These are phyloP conservation scores for Cinclus cinclus DNA, from an alignment of 2,113 vertebrate genomes.

Conservation along the genomic window DNA sequence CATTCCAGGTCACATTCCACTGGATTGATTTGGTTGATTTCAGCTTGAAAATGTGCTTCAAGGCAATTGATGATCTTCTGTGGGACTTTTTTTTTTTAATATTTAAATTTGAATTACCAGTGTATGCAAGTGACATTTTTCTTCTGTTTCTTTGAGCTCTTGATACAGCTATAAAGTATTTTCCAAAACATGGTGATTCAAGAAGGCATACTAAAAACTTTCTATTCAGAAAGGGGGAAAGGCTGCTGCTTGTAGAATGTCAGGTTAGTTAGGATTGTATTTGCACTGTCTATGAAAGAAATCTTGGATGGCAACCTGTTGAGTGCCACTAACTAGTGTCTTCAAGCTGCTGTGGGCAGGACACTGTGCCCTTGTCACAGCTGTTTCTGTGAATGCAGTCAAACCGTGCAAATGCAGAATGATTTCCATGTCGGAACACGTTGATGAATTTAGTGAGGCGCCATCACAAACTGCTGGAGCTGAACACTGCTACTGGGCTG, in stretches of 20 bases:
- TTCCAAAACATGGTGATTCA: background rate
- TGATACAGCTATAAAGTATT: background rate
- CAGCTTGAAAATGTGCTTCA: background rate
- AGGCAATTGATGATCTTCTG: background rate
- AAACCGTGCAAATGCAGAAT: background rate
- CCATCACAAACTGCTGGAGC: background rate
- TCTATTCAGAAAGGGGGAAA: background rate
- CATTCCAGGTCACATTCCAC: background rate
- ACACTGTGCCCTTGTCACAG: background rate
- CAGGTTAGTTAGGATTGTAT: background rate
- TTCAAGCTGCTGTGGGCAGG: background rate
- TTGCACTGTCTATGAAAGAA: background rate
- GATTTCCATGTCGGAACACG: conserved; percentile 2
- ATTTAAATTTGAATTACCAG: background rate
- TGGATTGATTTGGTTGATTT: background rate
- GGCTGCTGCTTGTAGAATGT: background rate
- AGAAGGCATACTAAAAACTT: background rate
- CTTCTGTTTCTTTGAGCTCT: background rate
- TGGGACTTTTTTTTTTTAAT: background rate
- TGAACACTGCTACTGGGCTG: background rate
- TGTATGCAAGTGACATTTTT: background rate
- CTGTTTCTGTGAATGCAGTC: background rate
- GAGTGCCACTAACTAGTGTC: background rate
- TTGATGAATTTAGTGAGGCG: background rate
- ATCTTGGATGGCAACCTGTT: background rate